Evolutionary conservation across 2,888 invertebrate genomes (phyloP).

Genomic region (Shargacucullia verbasci): DNA sequence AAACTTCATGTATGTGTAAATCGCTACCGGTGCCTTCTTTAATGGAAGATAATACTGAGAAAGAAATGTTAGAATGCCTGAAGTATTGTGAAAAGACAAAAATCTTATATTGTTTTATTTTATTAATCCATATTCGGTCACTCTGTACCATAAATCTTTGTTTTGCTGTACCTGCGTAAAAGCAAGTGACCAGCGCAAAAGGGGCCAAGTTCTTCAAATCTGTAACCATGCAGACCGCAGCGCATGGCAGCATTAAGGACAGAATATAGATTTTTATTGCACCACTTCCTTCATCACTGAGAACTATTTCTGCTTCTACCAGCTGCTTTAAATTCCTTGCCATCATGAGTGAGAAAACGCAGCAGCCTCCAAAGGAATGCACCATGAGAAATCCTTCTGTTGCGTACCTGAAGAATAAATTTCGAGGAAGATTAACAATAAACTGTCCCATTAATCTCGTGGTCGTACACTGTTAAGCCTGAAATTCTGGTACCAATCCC

Average conservation of each 20-base stretch:
- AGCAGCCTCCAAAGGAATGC: slow-evolving; percentile 68
- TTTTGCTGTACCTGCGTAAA: slow-evolving; percentile 68
- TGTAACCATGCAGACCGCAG: slow-evolving; percentile 68
- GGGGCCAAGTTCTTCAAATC: slow-evolving; percentile 70
- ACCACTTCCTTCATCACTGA: slow-evolving; percentile 38
- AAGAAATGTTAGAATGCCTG: too few species aligned
- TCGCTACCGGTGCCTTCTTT: too few species aligned
- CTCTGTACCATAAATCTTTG: too few species aligned
- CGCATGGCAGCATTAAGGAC: slow-evolving; percentile 62
- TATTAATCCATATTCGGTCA: too few species aligned
- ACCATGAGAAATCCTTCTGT: slow-evolving; percentile 62
- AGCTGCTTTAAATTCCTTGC: slow-evolving; percentile 65
- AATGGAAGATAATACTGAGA: too few species aligned
- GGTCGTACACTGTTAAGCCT: too few species aligned
- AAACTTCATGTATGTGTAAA: too few species aligned
- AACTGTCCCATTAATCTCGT: too few species aligned
- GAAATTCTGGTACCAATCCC: too few species aligned
- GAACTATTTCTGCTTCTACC: slow-evolving; percentile 50
- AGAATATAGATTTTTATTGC: slow-evolving; percentile 58
- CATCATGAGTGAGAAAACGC: slow-evolving; percentile 67
- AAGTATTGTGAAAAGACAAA: too few species aligned
- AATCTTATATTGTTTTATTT: too few species aligned
- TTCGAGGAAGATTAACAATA: too few species aligned
- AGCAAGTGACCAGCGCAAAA: slow-evolving; percentile 69
- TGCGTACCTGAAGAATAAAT: slow-evolving; percentile 47